These are phyloP conservation scores for Pheucticus melanocephalus DNA, from an alignment of 2,113 vertebrate genomes.

Conservation along the genomic window DNA sequence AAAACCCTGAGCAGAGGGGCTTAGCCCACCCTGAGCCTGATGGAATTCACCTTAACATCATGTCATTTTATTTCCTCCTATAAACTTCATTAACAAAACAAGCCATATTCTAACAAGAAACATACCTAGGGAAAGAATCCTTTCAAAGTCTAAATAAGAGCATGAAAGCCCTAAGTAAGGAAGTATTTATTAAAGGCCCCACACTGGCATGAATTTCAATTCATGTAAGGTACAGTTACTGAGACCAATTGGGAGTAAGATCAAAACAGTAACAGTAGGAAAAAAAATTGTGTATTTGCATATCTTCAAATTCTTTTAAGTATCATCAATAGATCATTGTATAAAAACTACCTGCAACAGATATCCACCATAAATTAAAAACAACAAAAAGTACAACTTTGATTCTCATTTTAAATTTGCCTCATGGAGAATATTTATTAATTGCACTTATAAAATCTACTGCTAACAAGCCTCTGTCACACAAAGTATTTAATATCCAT, in stretches of 20 bases:
- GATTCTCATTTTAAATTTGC: neutral
- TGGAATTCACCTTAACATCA: accelerated
- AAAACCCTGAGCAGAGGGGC: neutral
- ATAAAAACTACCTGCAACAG: neutral
- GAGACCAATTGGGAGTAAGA: neutral
- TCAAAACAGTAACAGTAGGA: neutral
- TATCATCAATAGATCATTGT: neutral
- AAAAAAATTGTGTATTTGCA: neutral
- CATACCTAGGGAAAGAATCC: neutral
- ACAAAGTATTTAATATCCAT: neutral
- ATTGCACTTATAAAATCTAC: neutral
- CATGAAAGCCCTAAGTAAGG: neutral
- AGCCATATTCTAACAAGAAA: neutral
- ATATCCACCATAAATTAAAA: neutral
- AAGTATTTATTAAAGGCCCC: neutral
- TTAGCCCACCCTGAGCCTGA: neutral
- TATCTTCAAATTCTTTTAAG: neutral
- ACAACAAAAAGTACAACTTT: neutral
- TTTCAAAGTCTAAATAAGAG: neutral
- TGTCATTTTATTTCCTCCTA: neutral
- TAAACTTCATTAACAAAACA: neutral
- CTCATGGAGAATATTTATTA: neutral
- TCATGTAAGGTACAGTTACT: neutral
- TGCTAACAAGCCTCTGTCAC: neutral
- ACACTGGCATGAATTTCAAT: neutral